Percentiles rank a stretch among this genome's conserved stretches.
Conservation (phyloP, 2,797 vertebrate species). For the Danio jaintianensis region DNA sequence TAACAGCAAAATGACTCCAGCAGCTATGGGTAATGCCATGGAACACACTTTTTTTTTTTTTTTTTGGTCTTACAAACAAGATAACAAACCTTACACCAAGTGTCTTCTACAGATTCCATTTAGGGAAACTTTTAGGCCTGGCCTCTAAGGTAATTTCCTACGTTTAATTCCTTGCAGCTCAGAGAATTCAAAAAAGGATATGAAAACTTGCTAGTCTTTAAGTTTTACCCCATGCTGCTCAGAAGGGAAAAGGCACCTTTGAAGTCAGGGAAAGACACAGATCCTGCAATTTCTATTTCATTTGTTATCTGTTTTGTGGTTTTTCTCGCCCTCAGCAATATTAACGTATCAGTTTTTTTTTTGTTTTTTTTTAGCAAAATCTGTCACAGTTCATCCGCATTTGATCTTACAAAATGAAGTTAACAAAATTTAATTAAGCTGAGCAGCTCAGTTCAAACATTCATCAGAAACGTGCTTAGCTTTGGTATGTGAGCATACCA, state of each 20-base stretch:
- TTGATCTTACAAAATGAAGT: slow-evolving; percentile 50
- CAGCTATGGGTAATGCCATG: not conserved
- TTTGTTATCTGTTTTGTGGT: slow-evolving; percentile 68
- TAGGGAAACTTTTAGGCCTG: slow-evolving; percentile 1
- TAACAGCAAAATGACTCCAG: not conserved
- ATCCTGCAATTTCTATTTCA: slow-evolving; percentile 67
- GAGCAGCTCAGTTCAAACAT: not conserved
- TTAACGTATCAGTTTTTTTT: not conserved
- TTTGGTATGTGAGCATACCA: not conserved
- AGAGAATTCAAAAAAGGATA: slow-evolving; percentile 64
- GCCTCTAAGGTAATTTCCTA: slow-evolving; percentile 42
- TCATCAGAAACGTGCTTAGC: slow-evolving; percentile 27
- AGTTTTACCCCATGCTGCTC: slow-evolving; percentile 64
- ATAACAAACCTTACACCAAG: not conserved
- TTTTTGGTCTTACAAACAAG: not conserved
- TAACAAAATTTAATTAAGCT: slow-evolving; percentile 13
- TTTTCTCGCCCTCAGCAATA: slow-evolving; percentile 45
- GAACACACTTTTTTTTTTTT: not conserved
- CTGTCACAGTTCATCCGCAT: slow-evolving; percentile 47
- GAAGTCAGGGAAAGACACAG: slow-evolving; percentile 70
- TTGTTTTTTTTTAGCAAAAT: not conserved
- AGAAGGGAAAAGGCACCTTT: slow-evolving; percentile 64
- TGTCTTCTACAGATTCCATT: slow-evolving; percentile 25
- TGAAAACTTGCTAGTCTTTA: slow-evolving; percentile 57
- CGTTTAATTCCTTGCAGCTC: slow-evolving; percentile 40